Conservation (phyloP, 2,888 invertebrate genomes). For the Elegia similella region DNA sequence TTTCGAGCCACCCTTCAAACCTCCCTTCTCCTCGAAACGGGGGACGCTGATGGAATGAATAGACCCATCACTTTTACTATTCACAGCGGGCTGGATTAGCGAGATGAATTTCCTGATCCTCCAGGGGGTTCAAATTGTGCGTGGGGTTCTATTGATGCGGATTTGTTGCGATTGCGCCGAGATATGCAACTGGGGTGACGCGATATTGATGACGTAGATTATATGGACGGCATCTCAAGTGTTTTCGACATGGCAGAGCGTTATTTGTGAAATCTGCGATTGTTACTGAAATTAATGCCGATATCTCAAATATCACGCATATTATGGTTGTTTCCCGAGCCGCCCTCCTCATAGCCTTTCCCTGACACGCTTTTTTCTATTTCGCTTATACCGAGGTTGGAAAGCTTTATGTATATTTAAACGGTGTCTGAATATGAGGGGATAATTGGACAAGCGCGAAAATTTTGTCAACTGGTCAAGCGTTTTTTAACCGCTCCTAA, state of each 20-base stretch:
- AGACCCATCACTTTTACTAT: constrained; percentile 80
- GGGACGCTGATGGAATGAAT: constrained; percentile 57
- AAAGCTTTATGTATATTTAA: no score
- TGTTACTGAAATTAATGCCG: background rate
- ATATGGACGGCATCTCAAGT: background rate
- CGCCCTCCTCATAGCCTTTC: no score
- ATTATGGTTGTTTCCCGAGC: no score
- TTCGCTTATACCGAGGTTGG: no score
- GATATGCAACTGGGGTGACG: constrained; percentile 37
- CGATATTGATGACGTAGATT: constrained; percentile 8
- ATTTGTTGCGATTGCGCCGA: constrained; percentile 53
- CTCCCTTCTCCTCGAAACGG: constrained; percentile 26
- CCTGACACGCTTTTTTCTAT: no score
- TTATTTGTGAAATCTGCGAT: background rate
- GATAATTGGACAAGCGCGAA: no score
- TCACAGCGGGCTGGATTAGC: constrained; percentile 73
- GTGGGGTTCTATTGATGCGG: constrained; percentile 55
- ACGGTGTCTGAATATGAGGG: no score
- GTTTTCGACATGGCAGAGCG: background rate
- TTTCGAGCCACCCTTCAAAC: constrained; percentile 45
- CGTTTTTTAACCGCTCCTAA: no score
- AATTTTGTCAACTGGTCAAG: no score
- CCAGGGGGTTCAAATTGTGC: constrained; percentile 62
- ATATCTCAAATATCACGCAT: background rate
- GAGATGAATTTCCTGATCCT: constrained; percentile 75